phyloP scores from a whole-genome alignment of 1,140 invertebrate species.

The Atta texana region DNA sequence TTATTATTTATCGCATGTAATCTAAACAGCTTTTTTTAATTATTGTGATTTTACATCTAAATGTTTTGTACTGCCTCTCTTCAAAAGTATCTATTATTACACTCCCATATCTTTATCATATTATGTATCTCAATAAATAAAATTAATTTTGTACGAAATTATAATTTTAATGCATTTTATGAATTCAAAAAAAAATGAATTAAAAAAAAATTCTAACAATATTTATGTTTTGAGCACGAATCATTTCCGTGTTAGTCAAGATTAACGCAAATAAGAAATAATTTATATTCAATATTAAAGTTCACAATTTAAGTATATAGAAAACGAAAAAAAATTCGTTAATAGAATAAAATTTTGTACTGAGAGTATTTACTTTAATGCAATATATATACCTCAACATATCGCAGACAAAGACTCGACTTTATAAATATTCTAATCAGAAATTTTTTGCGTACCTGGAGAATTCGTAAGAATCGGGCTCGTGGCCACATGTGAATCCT shows the following conservation, averaged over 20 bases:
- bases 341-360: background rate
- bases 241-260: background rate
- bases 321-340: background rate
- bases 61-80: background rate
- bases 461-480: slow-evolving; percentile 99
- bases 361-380: background rate
- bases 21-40: slow-evolving; percentile 21
- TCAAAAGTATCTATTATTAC: background rate
- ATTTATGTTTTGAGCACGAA: background rate
- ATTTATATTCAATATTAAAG: background rate
- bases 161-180: slow-evolving; percentile 16
- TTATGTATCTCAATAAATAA: slow-evolving; percentile 21
- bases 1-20: slow-evolving; percentile 3
- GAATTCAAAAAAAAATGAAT: too few species aligned
- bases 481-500: slow-evolving; percentile 95
- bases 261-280: background rate
- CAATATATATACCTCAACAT: background rate
- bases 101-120: background rate
- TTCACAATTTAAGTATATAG: background rate
- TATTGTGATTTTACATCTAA: slow-evolving; percentile 15
- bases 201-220: background rate
- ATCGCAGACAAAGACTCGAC: background rate
- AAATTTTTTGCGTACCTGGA: slow-evolving; percentile 87
- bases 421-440: background rate
- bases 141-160: slow-evolving; percentile 29